These are phyloP conservation scores for Dastarcus helophoroides DNA, from an alignment of 2,888 invertebrate species.

Conservation along the genomic window DNA sequence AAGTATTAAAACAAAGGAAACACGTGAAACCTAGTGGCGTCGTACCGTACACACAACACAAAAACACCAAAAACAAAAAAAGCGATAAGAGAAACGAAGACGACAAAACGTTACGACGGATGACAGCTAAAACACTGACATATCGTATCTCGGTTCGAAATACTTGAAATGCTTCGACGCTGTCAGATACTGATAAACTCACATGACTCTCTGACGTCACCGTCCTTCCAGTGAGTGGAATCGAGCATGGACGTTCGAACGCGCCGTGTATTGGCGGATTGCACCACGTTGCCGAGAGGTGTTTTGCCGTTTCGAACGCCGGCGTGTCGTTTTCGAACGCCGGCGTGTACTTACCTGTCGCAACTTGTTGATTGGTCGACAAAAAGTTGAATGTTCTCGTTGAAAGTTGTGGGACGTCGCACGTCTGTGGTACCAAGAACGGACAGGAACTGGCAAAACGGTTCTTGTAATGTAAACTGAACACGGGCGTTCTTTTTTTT, in stretches of 20 bases:
- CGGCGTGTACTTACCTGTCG: slow-evolving; percentile 13
- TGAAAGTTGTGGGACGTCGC: too few relatives aligned
- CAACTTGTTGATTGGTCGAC: slow-evolving; percentile 14
- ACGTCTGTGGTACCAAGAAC: too few relatives aligned
- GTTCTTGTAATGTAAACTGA: too few relatives aligned
- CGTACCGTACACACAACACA: slow-evolving; percentile 1
- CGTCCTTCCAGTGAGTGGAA: slow-evolving; percentile 19
- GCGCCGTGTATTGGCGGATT: too few relatives aligned
- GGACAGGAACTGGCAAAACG: too few relatives aligned
- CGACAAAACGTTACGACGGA: slow-evolving; percentile 17
- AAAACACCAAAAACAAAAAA: slow-evolving; percentile 7
- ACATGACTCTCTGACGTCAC: slow-evolving; percentile 35
- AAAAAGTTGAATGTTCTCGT: too few relatives aligned
- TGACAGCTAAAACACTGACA: slow-evolving; percentile 29
- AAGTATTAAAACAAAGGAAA: too few relatives aligned
- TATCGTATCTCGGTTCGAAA: slow-evolving; percentile 25
- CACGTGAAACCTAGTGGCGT: too few relatives aligned
- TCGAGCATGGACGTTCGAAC: too few relatives aligned
- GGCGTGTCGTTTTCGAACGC: too few relatives aligned
- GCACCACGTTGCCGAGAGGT: slow-evolving; percentile 16
- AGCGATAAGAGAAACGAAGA: slow-evolving; percentile 7
- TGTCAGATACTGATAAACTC: slow-evolving; percentile 31
- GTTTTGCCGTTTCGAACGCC: too few relatives aligned
- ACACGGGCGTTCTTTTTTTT: too few relatives aligned
- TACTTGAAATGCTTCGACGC: slow-evolving; percentile 33